A percentile compares a stretch with the other conserved stretches of the same genome.
Evolutionary conservation across 1,140 invertebrate species (phyloP).

Genomic region (Drosophila insularis): DNA sequence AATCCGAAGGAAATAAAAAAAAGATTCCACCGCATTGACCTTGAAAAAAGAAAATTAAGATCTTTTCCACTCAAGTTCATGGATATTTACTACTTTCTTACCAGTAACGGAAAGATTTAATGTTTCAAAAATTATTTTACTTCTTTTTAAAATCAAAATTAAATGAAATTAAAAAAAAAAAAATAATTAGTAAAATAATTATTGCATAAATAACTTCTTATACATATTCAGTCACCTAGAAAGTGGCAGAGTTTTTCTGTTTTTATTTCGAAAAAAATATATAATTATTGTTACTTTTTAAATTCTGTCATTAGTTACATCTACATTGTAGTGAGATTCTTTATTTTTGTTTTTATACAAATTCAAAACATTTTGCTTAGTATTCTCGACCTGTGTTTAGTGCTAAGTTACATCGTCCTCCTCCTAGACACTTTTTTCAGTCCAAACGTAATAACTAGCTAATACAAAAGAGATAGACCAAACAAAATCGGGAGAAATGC

Average conservation of each 20-base stretch:
- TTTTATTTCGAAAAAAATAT: background rate
- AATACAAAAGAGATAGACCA: background rate
- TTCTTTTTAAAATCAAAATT: too few relatives aligned
- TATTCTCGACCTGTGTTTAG: slow-evolving; percentile 22
- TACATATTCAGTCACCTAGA: too few relatives aligned
- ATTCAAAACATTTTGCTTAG: slow-evolving; percentile 15
- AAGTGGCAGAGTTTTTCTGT: background rate
- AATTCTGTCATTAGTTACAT: slow-evolving; percentile 16
- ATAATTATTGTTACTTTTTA: background rate
- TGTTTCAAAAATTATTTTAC: too few relatives aligned
- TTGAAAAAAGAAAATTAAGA: too few relatives aligned
- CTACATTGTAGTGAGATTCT: background rate
- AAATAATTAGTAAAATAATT: too few relatives aligned
- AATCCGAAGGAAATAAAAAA: too few relatives aligned
- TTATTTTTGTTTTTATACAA: slow-evolving; percentile 14
- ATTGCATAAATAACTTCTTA: too few relatives aligned
- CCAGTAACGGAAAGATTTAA: too few relatives aligned
- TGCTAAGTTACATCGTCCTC: slow-evolving; percentile 9
- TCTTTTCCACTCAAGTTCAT: too few relatives aligned
- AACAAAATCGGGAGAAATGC: background rate
- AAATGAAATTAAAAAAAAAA: too few relatives aligned
- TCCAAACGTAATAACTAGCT: background rate
- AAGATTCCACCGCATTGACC: too few relatives aligned
- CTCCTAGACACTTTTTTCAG: background rate
- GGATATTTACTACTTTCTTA: too few relatives aligned